Conservation (phyloP, 1,140 invertebrate species). For the Rhagoletis zephyria region DNA sequence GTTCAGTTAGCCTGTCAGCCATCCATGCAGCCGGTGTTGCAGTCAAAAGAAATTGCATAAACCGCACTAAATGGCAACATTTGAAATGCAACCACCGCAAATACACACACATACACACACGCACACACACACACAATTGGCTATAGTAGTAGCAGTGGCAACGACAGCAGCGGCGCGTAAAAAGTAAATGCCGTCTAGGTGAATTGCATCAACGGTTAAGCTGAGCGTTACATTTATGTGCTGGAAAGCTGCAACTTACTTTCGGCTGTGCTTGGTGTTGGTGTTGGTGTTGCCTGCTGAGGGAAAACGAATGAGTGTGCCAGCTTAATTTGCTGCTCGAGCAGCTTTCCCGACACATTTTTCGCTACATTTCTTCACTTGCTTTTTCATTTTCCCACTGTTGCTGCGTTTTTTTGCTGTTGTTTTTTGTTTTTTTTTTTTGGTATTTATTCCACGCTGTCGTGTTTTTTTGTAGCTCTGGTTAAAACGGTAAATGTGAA, state of each 20-base stretch:
- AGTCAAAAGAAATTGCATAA: slow-evolving; percentile 39
- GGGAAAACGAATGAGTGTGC: slow-evolving; percentile 41
- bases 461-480: not conserved
- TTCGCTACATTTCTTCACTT: slow-evolving; percentile 8
- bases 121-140: not conserved
- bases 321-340: slow-evolving; percentile 51
- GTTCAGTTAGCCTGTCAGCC: slow-evolving; percentile 19
- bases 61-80: slow-evolving; percentile 34
- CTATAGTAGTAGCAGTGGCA: not conserved
- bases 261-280: not conserved
- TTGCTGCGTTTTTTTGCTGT: not conserved
- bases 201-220: slow-evolving; percentile 29
- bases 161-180: not conserved
- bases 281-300: not conserved
- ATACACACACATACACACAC: no score
- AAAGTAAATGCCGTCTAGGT: slow-evolving; percentile 4
- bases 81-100: not conserved
- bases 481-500: slow-evolving; percentile 41
- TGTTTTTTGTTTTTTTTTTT: not conserved
- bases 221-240: not conserved
- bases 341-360: slow-evolving; percentile 38
- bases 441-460: not conserved
- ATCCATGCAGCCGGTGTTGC: not conserved
- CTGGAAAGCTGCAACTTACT: not conserved
- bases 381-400: not conserved